Percentiles rank a stretch among this genome's conserved stretches.
These are phyloP conservation scores for Heterodera schachtii DNA, from an alignment of 1,140 invertebrate species.

Conservation along the genomic window DNA sequence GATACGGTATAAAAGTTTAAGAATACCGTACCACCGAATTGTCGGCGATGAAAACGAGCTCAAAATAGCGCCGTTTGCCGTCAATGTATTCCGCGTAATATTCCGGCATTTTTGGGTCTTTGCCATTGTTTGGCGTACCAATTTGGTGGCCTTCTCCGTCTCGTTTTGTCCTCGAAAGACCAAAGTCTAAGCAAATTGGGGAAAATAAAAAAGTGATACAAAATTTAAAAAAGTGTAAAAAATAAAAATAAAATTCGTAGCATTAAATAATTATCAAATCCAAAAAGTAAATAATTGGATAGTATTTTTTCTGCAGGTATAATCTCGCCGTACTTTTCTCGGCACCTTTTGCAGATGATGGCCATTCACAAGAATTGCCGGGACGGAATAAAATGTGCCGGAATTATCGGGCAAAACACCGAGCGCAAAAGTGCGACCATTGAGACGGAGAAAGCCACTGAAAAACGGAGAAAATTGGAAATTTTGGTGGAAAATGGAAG, in stretches of 20 bases:
- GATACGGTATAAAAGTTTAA: not conserved
- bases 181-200: not conserved
- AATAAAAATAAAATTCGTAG: no score
- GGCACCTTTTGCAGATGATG: not conserved
- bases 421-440: slow-evolving; percentile 3
- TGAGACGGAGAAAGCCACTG: not conserved
- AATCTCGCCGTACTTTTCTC: not conserved
- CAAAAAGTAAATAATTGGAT: no score
- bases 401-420: not conserved
- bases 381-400: not conserved
- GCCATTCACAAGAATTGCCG: not conserved
- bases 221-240: no score
- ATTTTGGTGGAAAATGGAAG: not conserved
- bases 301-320: no score
- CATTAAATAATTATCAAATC: no score
- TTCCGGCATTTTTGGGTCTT: slow-evolving; percentile 26
- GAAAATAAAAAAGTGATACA: not conserved
- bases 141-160: not conserved
- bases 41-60: slow-evolving; percentile 62
- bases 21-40: slow-evolving; percentile 54
- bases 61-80: slow-evolving; percentile 55
- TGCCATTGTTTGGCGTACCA: not conserved
- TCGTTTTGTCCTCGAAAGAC: not conserved
- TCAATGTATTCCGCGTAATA: slow-evolving; percentile 62
- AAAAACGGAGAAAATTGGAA: not conserved